A percentile compares a stretch with the other conserved stretches of the same genome.
These are phyloP conservation scores for Sciurus vulgaris DNA, from an alignment of 2,797 vertebrate species.

Conservation along the genomic window DNA sequence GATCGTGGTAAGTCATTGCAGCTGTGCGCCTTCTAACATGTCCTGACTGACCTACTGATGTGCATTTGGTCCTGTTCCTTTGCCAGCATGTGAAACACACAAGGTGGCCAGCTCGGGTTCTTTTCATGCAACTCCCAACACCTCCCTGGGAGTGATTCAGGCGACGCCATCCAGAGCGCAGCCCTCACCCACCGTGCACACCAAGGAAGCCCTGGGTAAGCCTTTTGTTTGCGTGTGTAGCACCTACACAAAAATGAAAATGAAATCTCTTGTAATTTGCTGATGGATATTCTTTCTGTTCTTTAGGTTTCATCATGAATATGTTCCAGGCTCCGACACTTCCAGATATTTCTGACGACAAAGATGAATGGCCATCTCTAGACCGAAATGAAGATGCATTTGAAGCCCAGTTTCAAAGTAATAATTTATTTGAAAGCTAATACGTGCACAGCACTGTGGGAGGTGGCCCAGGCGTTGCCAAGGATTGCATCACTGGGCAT, in stretches of 20 bases:
- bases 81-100: conserved; percentile 80
- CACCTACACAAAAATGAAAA: background rate
- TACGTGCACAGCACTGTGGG: background rate
- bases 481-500: background rate
- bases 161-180: conserved; percentile 93
- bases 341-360: conserved; percentile 84
- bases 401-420: conserved; percentile 86
- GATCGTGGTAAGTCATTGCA: background rate
- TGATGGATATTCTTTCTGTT: background rate
- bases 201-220: conserved; percentile 95
- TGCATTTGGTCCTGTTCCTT: conserved; percentile 32
- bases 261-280: background rate
- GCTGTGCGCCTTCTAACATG: background rate
- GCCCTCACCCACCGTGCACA: conserved; percentile 96
- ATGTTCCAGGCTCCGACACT: conserved; percentile 95
- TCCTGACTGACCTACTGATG: background rate
- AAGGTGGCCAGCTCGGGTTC: conserved; percentile 88
- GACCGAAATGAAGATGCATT: conserved; percentile 88
- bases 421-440: conserved; percentile 55
- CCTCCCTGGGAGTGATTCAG: conserved; percentile 90
- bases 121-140: conserved; percentile 94
- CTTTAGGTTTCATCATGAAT: conserved; percentile 94
- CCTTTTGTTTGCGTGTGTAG: accelerated
- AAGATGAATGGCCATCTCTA: conserved; percentile 74
- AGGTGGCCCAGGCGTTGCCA: background rate